Percentiles rank a stretch among this genome's conserved stretches.
Conservation (phyloP, 1,140 invertebrate genomes). For the Drosophila kikkawai region DNA sequence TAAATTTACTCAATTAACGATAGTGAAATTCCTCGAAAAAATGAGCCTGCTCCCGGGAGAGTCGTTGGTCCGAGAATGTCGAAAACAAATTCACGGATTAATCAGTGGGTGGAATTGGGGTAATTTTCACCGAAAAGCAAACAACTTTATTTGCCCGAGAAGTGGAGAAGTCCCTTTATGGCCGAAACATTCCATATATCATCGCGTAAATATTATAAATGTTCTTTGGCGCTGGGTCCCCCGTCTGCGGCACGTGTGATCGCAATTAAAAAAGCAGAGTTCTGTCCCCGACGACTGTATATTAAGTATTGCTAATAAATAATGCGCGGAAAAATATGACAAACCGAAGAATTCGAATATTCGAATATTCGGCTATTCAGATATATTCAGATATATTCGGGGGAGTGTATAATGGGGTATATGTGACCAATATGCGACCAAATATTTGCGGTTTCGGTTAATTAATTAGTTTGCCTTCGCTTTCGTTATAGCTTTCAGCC, state of each 20-base stretch:
- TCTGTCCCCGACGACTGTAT: constrained; percentile 53
- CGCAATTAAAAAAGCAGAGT: constrained; percentile 67
- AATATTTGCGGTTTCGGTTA: constrained; percentile 54
- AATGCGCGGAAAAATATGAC: constrained; percentile 68
- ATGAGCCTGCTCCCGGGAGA: constrained; percentile 19
- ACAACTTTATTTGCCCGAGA: not conserved
- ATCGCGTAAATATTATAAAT: constrained; percentile 54
- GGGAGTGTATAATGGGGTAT: constrained; percentile 13
- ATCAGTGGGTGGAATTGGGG: not conserved
- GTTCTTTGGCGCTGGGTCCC: constrained; percentile 14
- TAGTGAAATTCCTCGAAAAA: constrained; percentile 5
- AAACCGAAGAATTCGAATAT: constrained; percentile 44
- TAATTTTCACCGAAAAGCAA: not conserved
- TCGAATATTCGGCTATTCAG: constrained; percentile 21
- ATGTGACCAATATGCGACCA: constrained; percentile 30
- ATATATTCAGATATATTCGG: not conserved
- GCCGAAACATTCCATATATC: constrained; percentile 68
- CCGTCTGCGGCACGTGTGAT: constrained; percentile 65
- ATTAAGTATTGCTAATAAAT: constrained; percentile 82
- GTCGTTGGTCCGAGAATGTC: not conserved
- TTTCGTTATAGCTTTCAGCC: constrained; percentile 38
- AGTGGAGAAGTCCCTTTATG: constrained; percentile 70
- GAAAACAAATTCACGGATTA: constrained; percentile 5
- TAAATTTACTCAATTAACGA: constrained; percentile 13
- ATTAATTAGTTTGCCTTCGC: constrained; percentile 72